phyloP scores from a whole-genome alignment of 1,140 invertebrate genomes.

The Caenorhabditis briggsae region DNA sequence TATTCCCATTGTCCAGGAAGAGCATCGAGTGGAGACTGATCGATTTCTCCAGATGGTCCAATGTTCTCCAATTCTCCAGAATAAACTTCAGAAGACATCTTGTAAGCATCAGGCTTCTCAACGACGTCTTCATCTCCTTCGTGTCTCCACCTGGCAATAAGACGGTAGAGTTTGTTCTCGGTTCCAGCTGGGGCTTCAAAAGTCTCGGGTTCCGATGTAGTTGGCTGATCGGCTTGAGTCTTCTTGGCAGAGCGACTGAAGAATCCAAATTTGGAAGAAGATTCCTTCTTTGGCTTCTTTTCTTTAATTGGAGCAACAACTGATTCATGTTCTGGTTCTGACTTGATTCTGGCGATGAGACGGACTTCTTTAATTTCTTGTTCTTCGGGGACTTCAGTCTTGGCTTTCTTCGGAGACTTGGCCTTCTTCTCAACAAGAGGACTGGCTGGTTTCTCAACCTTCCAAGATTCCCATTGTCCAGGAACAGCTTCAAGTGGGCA shows the following conservation, averaged over 20 bases:
- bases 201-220: neutral
- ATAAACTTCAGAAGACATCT: conserved; percentile 28
- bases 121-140: conserved; percentile 62
- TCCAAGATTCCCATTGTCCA: conserved; percentile 1
- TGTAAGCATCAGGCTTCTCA: conserved; percentile 57
- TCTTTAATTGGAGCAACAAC: neutral
- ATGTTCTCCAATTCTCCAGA: neutral
- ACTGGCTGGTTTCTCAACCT: conserved; percentile 70
- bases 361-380: neutral
- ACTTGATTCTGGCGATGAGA: neutral
- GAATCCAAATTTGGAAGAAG: conserved; percentile 13
- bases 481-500: neutral
- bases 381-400: too few species aligned
- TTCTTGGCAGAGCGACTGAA: conserved; percentile 27
- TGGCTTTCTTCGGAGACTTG: too few species aligned
- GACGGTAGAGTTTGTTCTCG: neutral
- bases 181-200: neutral
- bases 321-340: neutral
- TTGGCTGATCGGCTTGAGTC: too few species aligned
- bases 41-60: conserved; percentile 40
- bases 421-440: too few species aligned
- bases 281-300: neutral
- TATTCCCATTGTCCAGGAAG: conserved; percentile 10
- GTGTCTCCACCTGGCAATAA: conserved; percentile 37
- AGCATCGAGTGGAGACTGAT: neutral